phyloP scores from a whole-genome alignment of 2,113 vertebrate genomes.

The Pholis gunnellus region DNA sequence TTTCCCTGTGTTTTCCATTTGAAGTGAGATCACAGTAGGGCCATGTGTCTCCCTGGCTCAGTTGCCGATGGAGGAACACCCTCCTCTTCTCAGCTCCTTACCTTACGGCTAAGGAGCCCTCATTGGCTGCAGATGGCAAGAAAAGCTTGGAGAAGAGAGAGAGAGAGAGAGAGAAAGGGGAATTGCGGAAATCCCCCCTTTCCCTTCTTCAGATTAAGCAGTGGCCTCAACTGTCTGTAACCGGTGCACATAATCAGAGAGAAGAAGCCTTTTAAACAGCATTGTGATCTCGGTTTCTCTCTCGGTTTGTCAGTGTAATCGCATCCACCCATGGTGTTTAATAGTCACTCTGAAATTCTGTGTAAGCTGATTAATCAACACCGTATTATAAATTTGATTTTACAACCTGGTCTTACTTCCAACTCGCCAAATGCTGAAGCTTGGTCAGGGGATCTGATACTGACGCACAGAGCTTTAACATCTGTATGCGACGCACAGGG shows the following conservation, averaged over 20 bases:
- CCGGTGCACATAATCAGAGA: slow-evolving; percentile 71
- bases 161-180: slow-evolving; percentile 16
- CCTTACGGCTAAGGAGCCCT: slow-evolving; percentile 46
- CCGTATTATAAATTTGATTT: background rate
- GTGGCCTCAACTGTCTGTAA: slow-evolving; percentile 41
- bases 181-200: slow-evolving; percentile 68
- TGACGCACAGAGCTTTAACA: too few relatives aligned
- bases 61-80: slow-evolving; percentile 56
- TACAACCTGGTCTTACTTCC: too few relatives aligned
- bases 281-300: slow-evolving; percentile 19
- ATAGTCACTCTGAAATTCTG: slow-evolving; percentile 41
- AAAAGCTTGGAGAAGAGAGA: slow-evolving; percentile 35
- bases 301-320: slow-evolving; percentile 41
- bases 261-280: slow-evolving; percentile 41
- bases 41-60: slow-evolving; percentile 61
- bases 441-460: too few relatives aligned
- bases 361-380: slow-evolving; percentile 33
- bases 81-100: slow-evolving; percentile 15
- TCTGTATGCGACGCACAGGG: too few relatives aligned
- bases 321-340: slow-evolving; percentile 38
- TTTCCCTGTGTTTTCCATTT: slow-evolving; percentile 63
- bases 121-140: slow-evolving; percentile 46
- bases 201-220: slow-evolving; percentile 42
- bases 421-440: too few relatives aligned
- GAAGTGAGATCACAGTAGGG: slow-evolving; percentile 64